Base-by-base conservation (phyloP, 2,888 invertebrate genomes). In the Zelleria hepariella region DNA sequence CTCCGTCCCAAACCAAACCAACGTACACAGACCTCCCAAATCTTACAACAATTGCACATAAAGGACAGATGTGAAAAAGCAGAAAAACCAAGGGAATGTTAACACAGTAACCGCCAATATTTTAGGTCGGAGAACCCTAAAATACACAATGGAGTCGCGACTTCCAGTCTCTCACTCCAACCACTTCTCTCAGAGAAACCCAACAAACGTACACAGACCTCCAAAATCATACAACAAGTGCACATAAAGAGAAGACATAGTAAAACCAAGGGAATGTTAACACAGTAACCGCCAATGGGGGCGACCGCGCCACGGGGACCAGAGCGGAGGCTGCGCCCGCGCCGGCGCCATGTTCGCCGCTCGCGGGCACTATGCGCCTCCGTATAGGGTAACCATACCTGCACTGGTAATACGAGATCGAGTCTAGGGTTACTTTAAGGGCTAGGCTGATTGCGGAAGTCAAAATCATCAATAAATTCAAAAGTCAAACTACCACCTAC, bases 31-130 rank as follows among this genome's bases (percentile, higher is more conserved):
- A 82, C 79, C 80, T 82, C 73, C 55, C 61, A 66, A 58, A 57
- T 69, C 71, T 62, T 68, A 65, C 70, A 80, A 74, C 65, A 75
- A 77, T 71, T 78, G 74, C 63, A 80, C 73, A 75, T 76, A 77
- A 68, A 71, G 74, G 62, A 76, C 68, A 62, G 68, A 78, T 77
- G 80, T 81, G 57, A 25, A 61, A 63, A 67, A 75, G 73, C n/a
- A 75, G 69, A 7, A 53, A 53, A 15, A 42, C 32, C 10, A 42
- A 42, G n/a, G 69, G 78, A 83, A 78, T 81, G 84, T 87, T 86
- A 87, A 88, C 88, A 87, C 87, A 88, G 73, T 80, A 88, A 86
- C 85, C 86, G 88, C 88, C 88, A 88, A 80, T 88, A n/a, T n/a
- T n/a, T n/a, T n/a, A n/a, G n/a, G n/a, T n/a, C n/a, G n/a, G n/a